Evolutionary conservation across 2,888 invertebrate genomes (phyloP), one percentile per base, ranked within the genome.

Genomic region (Chymomyza procnemis): DNA sequence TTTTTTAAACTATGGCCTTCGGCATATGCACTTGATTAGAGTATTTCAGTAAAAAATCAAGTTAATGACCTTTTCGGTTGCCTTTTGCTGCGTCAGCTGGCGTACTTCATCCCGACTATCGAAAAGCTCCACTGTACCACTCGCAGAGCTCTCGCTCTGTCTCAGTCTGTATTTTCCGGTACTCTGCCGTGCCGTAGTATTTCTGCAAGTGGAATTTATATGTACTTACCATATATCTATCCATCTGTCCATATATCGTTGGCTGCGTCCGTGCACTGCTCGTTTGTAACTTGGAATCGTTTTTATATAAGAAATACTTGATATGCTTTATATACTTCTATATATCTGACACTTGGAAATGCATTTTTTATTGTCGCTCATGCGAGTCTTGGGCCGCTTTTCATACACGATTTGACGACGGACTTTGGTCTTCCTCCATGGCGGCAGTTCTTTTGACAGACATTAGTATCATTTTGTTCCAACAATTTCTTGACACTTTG

Each of bases 261-360:
- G n/a, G n/a, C n/a, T n/a, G n/a, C n/a, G 67, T 58, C 58, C 61
- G 63, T 76, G 74, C 66, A 74, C 74, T 77, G 56, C 71, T 41
- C 34, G 34, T 41, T 41, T 67, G 70, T 67, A 60, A 70, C 67
- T 67, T 67, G 52, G 14, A 55, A 61, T 21, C 12, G 2, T 12
- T 56, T 55, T 34, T 0, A 34, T 34, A 12, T 34, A 12, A 34
- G n/a, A 34, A 34, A 22, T 22, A 22, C 46, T 4, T 46, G 3
- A 21, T 46, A 30, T 12, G 6, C 50, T 18, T 41, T n/a, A 8
- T 6, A 9, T 9, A 16, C 6, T 55, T 30, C 14, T 46, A 47
- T 48, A 22, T 2, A 2, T 34, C 34, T 34, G 34, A 8, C 34
- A 34, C 34, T 34, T 34, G 34, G 34, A 34, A 34, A 9, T 9